Percentiles rank a stretch among this genome's conserved stretches.
phyloP scores from a whole-genome alignment of 1,140 invertebrate genomes.

The Nixonia krombeini region DNA sequence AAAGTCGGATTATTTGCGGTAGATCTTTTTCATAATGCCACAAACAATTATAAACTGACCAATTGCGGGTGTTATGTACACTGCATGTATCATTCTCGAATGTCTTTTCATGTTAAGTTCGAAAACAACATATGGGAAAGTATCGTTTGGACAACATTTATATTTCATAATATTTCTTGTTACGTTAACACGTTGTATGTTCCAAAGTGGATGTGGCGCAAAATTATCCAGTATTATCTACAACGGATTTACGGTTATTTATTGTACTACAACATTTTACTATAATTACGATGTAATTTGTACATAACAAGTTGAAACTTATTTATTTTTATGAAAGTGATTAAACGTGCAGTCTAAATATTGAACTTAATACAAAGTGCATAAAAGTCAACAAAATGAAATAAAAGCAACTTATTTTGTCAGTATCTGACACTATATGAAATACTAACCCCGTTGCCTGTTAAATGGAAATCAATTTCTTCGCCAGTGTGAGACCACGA shows the following conservation, averaged over 20 bases:
- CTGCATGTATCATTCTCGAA: constrained; percentile 54
- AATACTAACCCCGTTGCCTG: constrained; percentile 44
- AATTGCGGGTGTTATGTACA: constrained; percentile 68
- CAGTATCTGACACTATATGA: neutral
- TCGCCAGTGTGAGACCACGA: constrained; percentile 75
- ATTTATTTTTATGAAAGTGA: too few species aligned
- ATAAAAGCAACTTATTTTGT: too few species aligned
- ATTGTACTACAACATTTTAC: too few species aligned
- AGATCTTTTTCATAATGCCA: too few species aligned
- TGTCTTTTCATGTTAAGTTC: constrained; percentile 67
- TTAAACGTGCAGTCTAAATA: too few species aligned
- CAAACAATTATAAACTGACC: too few species aligned
- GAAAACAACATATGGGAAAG: constrained; percentile 67
- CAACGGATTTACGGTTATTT: too few species aligned
- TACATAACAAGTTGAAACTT: neutral
- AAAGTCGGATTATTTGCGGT: too few species aligned
- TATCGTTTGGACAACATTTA: constrained; percentile 65
- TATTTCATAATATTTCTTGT: constrained; percentile 51
- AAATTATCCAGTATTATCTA: constrained; percentile 43
- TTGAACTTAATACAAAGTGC: too few species aligned
- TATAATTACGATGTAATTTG: too few species aligned
- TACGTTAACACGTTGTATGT: constrained; percentile 52
- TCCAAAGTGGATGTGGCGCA: constrained; percentile 57
- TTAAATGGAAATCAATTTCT: constrained; percentile 72
- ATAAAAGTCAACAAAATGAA: too few species aligned